These are phyloP conservation scores for Vireo griseus DNA, from an alignment of 2,797 vertebrate genomes.

Conservation along the genomic window DNA sequence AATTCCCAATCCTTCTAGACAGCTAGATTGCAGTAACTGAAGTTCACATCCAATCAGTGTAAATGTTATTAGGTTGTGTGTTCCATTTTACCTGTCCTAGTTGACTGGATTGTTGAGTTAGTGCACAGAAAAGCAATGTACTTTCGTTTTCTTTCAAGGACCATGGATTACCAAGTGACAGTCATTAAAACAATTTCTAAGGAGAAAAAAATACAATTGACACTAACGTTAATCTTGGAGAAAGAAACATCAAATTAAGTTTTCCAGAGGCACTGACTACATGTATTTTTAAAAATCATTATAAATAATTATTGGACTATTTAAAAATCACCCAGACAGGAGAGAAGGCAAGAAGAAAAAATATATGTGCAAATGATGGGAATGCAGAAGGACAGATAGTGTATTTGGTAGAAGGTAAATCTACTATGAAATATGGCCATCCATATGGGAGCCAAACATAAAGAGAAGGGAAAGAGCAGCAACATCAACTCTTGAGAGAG, in stretches of 20 bases:
- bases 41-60: not conserved
- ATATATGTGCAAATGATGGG: not conserved
- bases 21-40: conserved; percentile 5
- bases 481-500: not conserved
- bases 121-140: not conserved
- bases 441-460: not conserved
- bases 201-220: conserved; percentile 7
- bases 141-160: conserved; percentile 23
- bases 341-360: not conserved
- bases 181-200: conserved; percentile 55
- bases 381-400: not conserved
- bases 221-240: conserved; percentile 27
- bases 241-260: conserved; percentile 7
- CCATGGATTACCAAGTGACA: conserved; percentile 12
- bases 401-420: not conserved
- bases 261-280: not conserved
- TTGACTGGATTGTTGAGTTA: conserved; percentile 23
- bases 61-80: not conserved
- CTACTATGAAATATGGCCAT: not conserved
- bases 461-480: not conserved
- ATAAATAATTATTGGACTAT: not conserved
- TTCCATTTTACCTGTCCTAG: not conserved
- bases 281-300: conserved; percentile 42
- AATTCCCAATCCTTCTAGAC: not conserved
- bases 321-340: conserved; percentile 1